Evolutionary conservation across 2,888 invertebrate species (phyloP), one percentile per base, ranked within the genome.

Genomic region (Drosophila stalkeri): DNA sequence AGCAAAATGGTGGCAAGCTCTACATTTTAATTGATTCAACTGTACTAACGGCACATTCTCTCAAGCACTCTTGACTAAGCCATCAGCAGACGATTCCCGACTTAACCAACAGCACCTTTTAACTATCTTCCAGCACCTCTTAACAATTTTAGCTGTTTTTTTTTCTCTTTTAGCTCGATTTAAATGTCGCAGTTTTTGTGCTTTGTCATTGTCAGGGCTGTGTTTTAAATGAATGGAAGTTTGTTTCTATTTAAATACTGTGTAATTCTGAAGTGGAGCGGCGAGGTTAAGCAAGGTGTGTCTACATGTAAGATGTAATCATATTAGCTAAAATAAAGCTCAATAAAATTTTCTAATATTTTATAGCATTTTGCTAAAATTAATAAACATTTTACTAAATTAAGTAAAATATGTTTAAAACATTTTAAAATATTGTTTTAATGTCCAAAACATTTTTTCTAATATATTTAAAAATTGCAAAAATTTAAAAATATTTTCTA

Each of bases 21-120:
- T 39, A 39, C 43, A 27, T 80, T 87, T 86, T 84, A 84, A 84
- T 88, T 84, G 88, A 84, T 88, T 88, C 83, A 82, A 82, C 86
- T 88, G 83, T 84, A 80, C 80, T 86, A 84, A 84, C 84, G 86
- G 84, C 67, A 86, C 75, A 82, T 77, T 81, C 64, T 71, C 76
- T 70, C 63, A 67, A 69, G 76, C 79, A 69, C 62, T 63, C 60
- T 65, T 35, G 55, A 60, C 71, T 61, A 60, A 23, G 16, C 46
- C 61, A 47, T 47, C 47, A 47, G 2, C 47, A 16, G 33, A 43
- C 64, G 35, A 35, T 23, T 23, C 52, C 23, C 52, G 52, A n/a
- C 54, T 54, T 37, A 39, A 9, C 39, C 23, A 55, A 27, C 23
- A 12, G 11, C 65, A 49, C 41, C 79, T 52, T 39, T 59, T 59